phyloP scores from a whole-genome alignment of 2,797 vertebrate genomes.

The Rhinatrema bivittatum region DNA sequence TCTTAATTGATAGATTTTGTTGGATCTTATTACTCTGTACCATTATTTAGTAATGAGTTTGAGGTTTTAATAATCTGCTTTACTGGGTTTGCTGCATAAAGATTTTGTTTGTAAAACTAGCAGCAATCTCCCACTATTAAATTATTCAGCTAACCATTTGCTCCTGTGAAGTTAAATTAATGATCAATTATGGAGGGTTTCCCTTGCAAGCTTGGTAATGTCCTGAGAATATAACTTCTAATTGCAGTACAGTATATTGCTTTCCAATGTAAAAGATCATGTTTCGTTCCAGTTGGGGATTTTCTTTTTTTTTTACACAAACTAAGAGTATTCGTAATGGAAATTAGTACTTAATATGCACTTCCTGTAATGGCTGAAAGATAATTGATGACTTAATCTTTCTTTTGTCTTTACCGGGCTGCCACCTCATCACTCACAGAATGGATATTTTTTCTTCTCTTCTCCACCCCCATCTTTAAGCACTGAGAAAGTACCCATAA shows the following conservation, averaged over 20 bases:
- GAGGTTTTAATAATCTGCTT: conserved; percentile 14
- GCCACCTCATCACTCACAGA: background rate
- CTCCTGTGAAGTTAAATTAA: conserved; percentile 11
- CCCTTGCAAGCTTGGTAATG: conserved; percentile 17
- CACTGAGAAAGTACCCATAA: background rate
- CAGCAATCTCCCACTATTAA: conserved; percentile 25
- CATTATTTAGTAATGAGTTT: conserved; percentile 20
- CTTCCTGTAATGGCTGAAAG: conserved; percentile 7
- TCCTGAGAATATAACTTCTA: conserved; percentile 13
- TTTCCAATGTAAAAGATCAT: background rate
- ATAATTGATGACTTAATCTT: conserved; percentile 11
- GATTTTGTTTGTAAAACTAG: conserved; percentile 5
- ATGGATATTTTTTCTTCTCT: conserved; percentile 2
- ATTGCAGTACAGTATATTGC: conserved; percentile 11
- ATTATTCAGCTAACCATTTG: conserved; percentile 9
- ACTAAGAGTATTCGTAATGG: conserved; percentile 1
- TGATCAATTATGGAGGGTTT: conserved; percentile 22
- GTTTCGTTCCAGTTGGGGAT: conserved; percentile 1
- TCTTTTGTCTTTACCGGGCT: conserved; percentile 3
- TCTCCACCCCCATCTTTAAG: background rate
- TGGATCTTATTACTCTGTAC: too few relatives aligned
- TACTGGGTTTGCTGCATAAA: conserved; percentile 14
- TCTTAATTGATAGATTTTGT: too few relatives aligned
- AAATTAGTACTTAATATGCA: conserved; percentile 18
- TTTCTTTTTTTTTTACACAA: conserved; percentile 1